Conservation (phyloP, 1,140 invertebrate genomes). For the Bombus soroeensis region DNA sequence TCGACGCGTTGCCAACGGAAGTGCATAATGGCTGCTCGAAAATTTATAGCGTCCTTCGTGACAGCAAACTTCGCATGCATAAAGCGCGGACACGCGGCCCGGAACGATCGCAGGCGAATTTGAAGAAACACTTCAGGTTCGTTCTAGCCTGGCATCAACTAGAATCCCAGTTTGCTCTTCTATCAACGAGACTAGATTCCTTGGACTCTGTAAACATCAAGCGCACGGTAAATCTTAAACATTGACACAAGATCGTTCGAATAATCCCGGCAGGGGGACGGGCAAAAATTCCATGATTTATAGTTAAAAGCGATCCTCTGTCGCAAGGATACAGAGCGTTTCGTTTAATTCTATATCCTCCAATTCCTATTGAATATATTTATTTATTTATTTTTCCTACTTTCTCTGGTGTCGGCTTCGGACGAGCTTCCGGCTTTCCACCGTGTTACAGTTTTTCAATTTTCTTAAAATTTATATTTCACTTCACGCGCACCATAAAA, state of each 20-base stretch:
- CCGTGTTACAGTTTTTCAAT: accelerated
- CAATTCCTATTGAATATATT: neutral
- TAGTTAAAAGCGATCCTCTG: neutral
- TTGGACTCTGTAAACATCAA: slow-evolving; percentile 17
- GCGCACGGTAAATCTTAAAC: slow-evolving; percentile 31
- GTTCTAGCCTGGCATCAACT: neutral
- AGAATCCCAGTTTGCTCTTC: slow-evolving; percentile 4
- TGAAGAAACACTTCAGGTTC: slow-evolving; percentile 24
- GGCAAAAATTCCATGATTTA: neutral
- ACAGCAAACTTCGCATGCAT: slow-evolving; percentile 2
- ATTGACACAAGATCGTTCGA: slow-evolving; percentile 26
- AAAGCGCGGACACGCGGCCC: neutral
- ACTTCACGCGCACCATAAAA: accelerated
- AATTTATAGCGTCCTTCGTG: slow-evolving; percentile 11
- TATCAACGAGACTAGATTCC: slow-evolving; percentile 15
- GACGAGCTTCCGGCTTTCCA: too few relatives aligned
- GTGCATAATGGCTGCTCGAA: neutral
- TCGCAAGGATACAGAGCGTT: neutral
- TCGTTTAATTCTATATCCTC: neutral
- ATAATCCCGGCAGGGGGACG: neutral
- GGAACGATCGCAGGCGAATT: slow-evolving; percentile 21
- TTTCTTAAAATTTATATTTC: too few relatives aligned
- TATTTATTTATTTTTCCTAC: too few relatives aligned
- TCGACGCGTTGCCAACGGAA: neutral
- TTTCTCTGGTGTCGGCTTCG: too few relatives aligned